Percentiles rank a stretch among this genome's conserved stretches.
Conservation (phyloP, 2,888 invertebrate species). For the Lasioglossum morio region DNA sequence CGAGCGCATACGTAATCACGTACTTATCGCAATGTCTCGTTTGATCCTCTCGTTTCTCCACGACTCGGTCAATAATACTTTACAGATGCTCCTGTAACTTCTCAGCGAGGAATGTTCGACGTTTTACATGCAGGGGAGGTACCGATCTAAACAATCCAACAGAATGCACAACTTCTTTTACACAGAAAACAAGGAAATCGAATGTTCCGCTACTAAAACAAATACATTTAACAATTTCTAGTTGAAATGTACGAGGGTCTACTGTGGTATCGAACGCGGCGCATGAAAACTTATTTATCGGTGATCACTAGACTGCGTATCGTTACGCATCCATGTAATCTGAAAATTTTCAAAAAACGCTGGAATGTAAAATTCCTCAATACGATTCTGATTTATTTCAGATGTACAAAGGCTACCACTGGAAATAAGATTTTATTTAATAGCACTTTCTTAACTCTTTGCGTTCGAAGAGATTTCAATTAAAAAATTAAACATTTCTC, state of each 20-base stretch:
- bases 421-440: too few species aligned
- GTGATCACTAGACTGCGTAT: background rate
- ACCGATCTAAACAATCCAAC: background rate
- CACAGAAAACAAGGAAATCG: background rate
- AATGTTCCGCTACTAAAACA: background rate
- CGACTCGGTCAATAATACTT: constrained; percentile 25
- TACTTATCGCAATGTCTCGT: background rate
- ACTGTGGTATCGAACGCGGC: background rate
- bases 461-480: too few species aligned
- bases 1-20: background rate
- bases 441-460: too few species aligned
- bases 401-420: too few species aligned
- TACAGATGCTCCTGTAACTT: background rate
- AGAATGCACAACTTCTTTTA: background rate
- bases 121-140: background rate
- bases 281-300: background rate
- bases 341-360: too few species aligned
- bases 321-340: too few species aligned
- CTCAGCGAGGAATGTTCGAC: constrained; percentile 35
- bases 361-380: too few species aligned
- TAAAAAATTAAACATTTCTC: too few species aligned
- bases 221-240: background rate
- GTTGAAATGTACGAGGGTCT: background rate
- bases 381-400: too few species aligned
- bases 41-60: constrained; percentile 4